Percentiles rank a stretch among this genome's conserved stretches.
Conservation (phyloP, 1,140 invertebrate species). For the Aricia agestis region DNA sequence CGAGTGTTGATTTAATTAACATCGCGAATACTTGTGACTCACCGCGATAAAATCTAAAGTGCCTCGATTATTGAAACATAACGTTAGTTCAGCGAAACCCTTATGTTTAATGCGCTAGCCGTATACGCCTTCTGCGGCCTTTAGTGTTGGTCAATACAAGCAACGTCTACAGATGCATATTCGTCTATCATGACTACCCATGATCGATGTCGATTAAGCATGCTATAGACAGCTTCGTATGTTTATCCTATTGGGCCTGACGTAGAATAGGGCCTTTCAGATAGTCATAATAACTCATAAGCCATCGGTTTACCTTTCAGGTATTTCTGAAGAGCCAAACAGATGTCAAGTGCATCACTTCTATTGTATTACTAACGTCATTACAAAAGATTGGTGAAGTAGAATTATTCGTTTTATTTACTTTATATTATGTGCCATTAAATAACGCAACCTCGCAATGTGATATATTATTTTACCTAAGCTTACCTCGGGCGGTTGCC, state of each 20-base stretch:
- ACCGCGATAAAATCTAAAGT: background rate
- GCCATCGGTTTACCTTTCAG: too few relatives aligned
- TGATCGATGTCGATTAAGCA: too few relatives aligned
- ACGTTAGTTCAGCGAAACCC: background rate
- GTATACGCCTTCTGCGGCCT: background rate
- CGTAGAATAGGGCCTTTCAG: too few relatives aligned
- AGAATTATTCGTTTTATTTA: background rate
- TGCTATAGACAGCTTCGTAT: too few relatives aligned
- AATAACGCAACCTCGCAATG: background rate
- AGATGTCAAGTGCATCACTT: too few relatives aligned
- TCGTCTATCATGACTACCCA: too few relatives aligned
- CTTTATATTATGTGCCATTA: background rate
- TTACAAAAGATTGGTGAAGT: background rate
- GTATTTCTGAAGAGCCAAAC: too few relatives aligned
- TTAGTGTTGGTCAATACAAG: too few relatives aligned
- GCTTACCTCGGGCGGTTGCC: background rate
- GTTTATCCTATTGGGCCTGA: too few relatives aligned
- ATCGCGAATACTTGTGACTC: conserved; percentile 6
- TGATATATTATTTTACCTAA: background rate
- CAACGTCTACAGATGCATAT: too few relatives aligned
- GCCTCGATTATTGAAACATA: conserved; percentile 11
- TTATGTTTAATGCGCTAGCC: background rate
- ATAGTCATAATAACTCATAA: too few relatives aligned
- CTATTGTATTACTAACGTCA: too few relatives aligned
- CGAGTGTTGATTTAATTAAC: conserved; percentile 8